Conservation (phyloP, 2,113 vertebrate species). For the Mus spicilegus region DNA sequence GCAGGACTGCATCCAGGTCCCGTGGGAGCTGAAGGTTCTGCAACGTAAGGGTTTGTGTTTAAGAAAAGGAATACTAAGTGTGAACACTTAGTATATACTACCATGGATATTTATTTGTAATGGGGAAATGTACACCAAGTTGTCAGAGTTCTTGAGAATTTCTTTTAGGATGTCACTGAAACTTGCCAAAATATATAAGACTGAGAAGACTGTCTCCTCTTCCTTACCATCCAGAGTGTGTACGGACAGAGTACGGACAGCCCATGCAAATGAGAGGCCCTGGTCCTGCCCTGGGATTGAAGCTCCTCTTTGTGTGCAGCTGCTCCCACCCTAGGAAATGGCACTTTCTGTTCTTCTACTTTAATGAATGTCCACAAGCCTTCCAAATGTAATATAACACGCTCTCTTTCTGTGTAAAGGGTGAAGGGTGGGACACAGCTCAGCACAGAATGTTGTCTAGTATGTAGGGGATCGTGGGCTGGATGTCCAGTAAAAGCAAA, state of each 20-base stretch:
- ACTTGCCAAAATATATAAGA: neutral
- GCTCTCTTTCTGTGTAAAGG: neutral
- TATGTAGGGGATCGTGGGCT: too few species aligned
- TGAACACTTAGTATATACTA: neutral
- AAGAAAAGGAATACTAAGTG: neutral
- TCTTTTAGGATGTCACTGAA: neutral
- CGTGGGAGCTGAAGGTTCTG: neutral
- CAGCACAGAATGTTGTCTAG: neutral
- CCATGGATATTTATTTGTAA: neutral
- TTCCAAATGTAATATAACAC: neutral
- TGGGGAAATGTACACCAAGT: neutral
- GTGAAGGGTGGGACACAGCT: neutral
- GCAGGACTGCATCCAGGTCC: neutral
- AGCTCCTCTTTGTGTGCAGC: neutral
- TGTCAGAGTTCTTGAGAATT: neutral
- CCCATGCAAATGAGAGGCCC: neutral
- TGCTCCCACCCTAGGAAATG: neutral
- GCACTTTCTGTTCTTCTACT: neutral
- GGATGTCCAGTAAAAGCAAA: neutral
- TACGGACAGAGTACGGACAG: neutral
- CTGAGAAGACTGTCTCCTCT: neutral
- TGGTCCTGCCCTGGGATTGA: neutral
- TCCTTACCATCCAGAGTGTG: neutral
- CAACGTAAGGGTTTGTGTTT: neutral
- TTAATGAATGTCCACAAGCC: neutral